Percentiles rank a stretch among this genome's conserved stretches.
Evolutionary conservation across 2,113 vertebrate species (phyloP).

Genomic region (Cebus imitator): DNA sequence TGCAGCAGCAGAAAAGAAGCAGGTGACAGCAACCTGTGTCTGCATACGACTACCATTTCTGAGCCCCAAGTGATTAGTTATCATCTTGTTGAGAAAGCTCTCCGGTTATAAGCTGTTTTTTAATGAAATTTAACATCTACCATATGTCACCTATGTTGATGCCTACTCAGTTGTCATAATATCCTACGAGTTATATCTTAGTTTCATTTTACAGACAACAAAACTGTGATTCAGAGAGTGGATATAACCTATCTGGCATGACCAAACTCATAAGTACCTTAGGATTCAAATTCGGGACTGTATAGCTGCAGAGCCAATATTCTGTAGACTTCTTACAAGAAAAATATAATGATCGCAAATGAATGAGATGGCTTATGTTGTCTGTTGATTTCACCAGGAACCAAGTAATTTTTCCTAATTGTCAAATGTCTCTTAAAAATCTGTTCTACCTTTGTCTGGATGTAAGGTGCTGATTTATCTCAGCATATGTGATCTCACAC

Average conservation of each 20-base stretch:
- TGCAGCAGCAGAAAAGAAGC: background rate
- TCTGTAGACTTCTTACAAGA: background rate
- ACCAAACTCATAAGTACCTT: background rate
- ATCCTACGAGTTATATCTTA: background rate
- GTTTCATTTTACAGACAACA: background rate
- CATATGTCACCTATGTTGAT: background rate
- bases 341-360: background rate
- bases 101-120: background rate
- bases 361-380: background rate
- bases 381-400: background rate
- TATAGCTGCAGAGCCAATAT: background rate
- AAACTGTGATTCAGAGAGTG: background rate
- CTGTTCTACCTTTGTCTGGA: background rate
- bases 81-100: background rate
- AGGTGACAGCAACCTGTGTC: background rate
- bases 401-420: background rate
- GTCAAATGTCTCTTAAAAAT: background rate
- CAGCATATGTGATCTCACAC: background rate
- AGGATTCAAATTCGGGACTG: background rate
- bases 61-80: background rate
- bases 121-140: background rate
- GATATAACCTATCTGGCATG: background rate
- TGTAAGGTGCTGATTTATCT: background rate
- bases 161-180: background rate
- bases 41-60: background rate